Evolutionary conservation across 2,888 invertebrate species (phyloP), one percentile per base, ranked within the genome.

Genomic region (Synanthedon formicaeformis): DNA sequence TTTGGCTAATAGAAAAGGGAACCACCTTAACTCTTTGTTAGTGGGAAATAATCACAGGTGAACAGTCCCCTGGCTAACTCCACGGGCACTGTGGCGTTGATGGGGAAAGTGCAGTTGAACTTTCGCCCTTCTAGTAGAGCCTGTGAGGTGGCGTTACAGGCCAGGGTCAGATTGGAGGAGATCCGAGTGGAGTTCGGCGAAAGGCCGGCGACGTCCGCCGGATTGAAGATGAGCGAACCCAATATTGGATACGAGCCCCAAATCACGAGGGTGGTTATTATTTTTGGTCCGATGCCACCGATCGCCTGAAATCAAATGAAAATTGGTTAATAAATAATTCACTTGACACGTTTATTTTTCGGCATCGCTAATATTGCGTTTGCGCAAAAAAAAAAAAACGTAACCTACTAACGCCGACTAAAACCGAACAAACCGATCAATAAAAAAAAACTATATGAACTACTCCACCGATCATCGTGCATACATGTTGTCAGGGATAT

Each of bases 231-330:
- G 8, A 91, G 75, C 3, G 83, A 80, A 0, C 94, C 95, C 90
- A 93, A 92, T 0, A 93, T 92, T 50, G 94, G 92, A 73, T 94
- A 94, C 14, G 93, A 88, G 0, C 90, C 75, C 73, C 93, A 92
- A 10, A 95, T 89, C 3, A 94, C 78, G 2, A 92, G 64, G 0
- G 96, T 89, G 0, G 95, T 93, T 51, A 95, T 90, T 8, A 94
- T 75, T 58, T 94, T 94, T 34, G 96, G 94, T 0, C 93, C 92
- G 57, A 93, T 90, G 11, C 95, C 95, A 52, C 93, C 93, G 56
- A 93, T 85, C 0, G 92, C 90, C 92, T 92, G 77, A 18, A 71
- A 69, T 57, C 50, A 56, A 54, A 79, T 41, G 18, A 27, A 52
- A 41, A 41, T 12, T 1, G 8, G 4, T 13, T 45, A 45, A 3